Evolutionary conservation across 2,797 vertebrate species (phyloP).

Genomic region (Sphenodon punctatus): DNA sequence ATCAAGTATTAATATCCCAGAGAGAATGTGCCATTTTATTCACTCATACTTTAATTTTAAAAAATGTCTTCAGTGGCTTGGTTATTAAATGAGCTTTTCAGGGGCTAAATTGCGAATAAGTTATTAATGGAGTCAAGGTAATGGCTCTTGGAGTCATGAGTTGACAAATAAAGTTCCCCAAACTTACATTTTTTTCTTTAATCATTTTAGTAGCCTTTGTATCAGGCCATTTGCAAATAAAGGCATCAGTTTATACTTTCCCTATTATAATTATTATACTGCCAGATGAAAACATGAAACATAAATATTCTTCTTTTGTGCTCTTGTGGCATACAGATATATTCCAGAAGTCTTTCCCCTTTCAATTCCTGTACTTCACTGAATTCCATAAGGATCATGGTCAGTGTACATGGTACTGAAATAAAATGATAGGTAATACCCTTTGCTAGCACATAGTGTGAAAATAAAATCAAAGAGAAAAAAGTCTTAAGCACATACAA

Average conservation of each 20-base stretch:
- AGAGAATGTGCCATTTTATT: too few relatives aligned
- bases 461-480: background rate
- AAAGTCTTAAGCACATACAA: background rate
- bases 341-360: background rate
- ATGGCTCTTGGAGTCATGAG: too few relatives aligned
- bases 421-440: background rate
- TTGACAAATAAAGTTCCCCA: too few relatives aligned
- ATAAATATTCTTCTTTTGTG: background rate
- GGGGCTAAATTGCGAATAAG: too few relatives aligned
- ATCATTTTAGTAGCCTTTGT: too few relatives aligned
- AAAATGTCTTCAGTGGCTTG: too few relatives aligned
- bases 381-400: background rate
- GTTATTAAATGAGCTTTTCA: too few relatives aligned
- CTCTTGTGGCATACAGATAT: background rate
- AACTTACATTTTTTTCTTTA: too few relatives aligned
- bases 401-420: background rate
- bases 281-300: background rate
- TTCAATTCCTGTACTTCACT: accelerated
- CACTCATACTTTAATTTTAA: too few relatives aligned
- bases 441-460: background rate
- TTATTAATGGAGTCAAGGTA: too few relatives aligned
- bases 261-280: background rate
- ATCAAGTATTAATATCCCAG: too few relatives aligned
- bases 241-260: background rate
- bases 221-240: background rate